Evolutionary conservation across 2,888 invertebrate species (phyloP), one percentile per base, ranked within the genome.

Genomic region (Phalera bucephala): DNA sequence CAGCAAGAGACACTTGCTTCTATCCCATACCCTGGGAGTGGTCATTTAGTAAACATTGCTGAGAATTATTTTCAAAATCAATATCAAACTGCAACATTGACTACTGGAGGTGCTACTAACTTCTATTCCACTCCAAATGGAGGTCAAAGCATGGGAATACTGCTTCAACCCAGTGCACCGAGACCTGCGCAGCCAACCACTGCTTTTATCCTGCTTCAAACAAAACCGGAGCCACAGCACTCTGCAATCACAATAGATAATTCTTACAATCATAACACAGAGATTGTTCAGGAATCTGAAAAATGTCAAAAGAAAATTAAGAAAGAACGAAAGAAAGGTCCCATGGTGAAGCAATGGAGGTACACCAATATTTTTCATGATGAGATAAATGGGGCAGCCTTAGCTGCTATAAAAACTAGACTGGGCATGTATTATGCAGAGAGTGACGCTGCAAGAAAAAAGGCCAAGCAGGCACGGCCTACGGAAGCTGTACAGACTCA

Each of bases 331-430:
- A 83, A 76, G 55, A 75, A 75, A 43, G 87, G 91, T 2, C 89
- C 91, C 30, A 54, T 85, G 26, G 90, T 91, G 0, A 91, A 91
- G 54, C 91, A 91, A 44, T 91, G 91, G 91, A 75, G 91, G 44
- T 91, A 91, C 50, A 90, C 90, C 10, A 91, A 91, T 56, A 87
- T 91, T 54, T 91, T 91, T 49, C 91, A 91, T 69, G 91, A 91
- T 62, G 90, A 90, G 60, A 90, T 91, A 2, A 90, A 90, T 70
- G 90, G 90, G 22, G 87, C 89, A 22, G 89, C 90, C 20, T 63
- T 90, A 22, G 83, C 87, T 22, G 90, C 90, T 9, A 91, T 91
- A n/a, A 91, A 91, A 55, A 90, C 90, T 2, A 78, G 90, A 38
- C 69, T 91, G 15, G 86, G 83, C 2, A 88, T 90, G 86, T 90